phyloP scores from a whole-genome alignment of 2,888 invertebrate genomes.

The Synanthedon myopaeformis region DNA sequence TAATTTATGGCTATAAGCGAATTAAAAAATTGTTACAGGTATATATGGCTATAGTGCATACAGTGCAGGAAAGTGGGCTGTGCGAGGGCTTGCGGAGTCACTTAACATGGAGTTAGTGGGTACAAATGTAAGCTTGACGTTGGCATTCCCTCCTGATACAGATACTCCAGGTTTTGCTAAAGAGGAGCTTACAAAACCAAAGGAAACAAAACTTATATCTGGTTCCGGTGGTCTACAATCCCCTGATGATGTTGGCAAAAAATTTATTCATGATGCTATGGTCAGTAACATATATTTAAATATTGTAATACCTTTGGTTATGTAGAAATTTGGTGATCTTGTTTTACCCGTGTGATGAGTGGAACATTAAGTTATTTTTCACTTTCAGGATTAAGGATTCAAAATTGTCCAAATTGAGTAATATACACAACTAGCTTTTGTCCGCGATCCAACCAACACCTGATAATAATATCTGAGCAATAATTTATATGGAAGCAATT shows the following conservation, averaged over 20 bases:
- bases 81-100: conserved; percentile 93
- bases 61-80: conserved; percentile 93
- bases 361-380: background rate
- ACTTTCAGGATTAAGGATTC: too few relatives aligned
- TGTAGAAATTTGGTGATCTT: too few relatives aligned
- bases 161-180: conserved; percentile 94
- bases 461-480: too few relatives aligned
- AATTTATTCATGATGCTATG: conserved; percentile 84
- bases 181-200: conserved; percentile 89
- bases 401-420: too few relatives aligned
- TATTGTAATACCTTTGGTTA: background rate
- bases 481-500: too few relatives aligned
- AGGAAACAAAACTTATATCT: conserved; percentile 89
- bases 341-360: background rate
- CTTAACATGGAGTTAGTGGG: conserved; percentile 93
- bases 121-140: conserved; percentile 84
- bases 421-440: too few relatives aligned
- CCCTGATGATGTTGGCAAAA: conserved; percentile 83
- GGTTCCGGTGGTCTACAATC: conserved; percentile 81
- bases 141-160: conserved; percentile 94
- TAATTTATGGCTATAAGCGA: too few relatives aligned
- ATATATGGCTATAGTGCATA: conserved; percentile 95
- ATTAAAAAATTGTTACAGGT: conserved; percentile 54
- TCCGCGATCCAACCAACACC: too few relatives aligned
- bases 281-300: conserved; percentile 47